phyloP scores from a whole-genome alignment of 2,888 invertebrate genomes.

The Agrenia bidenticulata region DNA sequence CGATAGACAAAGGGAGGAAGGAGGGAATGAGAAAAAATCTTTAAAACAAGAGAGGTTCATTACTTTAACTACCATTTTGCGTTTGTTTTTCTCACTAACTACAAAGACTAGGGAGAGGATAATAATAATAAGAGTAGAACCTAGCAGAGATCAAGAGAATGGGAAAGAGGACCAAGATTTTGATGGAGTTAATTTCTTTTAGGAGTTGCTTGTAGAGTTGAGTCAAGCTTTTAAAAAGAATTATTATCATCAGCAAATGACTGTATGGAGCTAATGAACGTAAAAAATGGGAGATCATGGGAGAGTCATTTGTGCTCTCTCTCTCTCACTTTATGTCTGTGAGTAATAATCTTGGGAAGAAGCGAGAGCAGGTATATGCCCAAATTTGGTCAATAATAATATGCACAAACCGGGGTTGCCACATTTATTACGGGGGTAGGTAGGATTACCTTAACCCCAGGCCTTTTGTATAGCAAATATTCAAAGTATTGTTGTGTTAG shows the following conservation, averaged over 20 bases:
- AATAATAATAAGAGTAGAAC: constrained; percentile 4
- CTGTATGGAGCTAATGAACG: constrained; percentile 40
- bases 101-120: no score
- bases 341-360: constrained; percentile 34
- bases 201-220: not conserved
- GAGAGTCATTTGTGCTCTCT: constrained; percentile 21
- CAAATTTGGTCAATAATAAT: constrained; percentile 53
- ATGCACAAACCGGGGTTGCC: constrained; percentile 27
- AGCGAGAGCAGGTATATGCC: constrained; percentile 36
- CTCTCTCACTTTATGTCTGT: constrained; percentile 22
- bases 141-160: constrained; percentile 10
- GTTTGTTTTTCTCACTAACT: not conserved
- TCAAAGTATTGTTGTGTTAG: not conserved
- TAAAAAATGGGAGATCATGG: constrained; percentile 47
- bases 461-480: constrained; percentile 20
- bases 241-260: constrained; percentile 30
- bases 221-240: constrained; percentile 18
- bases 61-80: constrained; percentile 16
- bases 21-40: not conserved
- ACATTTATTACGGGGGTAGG: constrained; percentile 28
- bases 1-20: not conserved
- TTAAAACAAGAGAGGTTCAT: constrained; percentile 23
- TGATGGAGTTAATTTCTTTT: constrained; percentile 15
- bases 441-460: constrained; percentile 16
- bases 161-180: constrained; percentile 8